A percentile compares a stretch with the other conserved stretches of the same genome.
Evolutionary conservation across 2,888 invertebrate genomes (phyloP).

Genomic region (Oscheius sp.): DNA sequence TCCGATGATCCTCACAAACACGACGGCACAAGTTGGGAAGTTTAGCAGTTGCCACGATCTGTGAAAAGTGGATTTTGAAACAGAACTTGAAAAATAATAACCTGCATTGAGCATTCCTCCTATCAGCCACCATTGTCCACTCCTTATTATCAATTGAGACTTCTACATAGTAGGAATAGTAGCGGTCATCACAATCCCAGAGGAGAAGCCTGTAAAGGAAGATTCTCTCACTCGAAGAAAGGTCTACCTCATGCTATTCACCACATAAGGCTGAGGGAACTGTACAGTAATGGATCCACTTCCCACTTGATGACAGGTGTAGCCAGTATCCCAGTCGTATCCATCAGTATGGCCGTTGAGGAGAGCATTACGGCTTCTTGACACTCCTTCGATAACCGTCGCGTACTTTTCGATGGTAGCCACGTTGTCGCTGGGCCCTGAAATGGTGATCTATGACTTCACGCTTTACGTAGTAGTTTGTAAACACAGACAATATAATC

Average conservation of each 20-base stretch:
- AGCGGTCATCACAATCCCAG: slow-evolving; percentile 87
- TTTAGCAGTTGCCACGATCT: slow-evolving; percentile 92
- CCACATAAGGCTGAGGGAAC: slow-evolving; percentile 93
- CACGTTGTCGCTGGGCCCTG: slow-evolving; percentile 88
- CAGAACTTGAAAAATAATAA: slow-evolving; percentile 41
- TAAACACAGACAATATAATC: no score
- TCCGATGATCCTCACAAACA: slow-evolving; percentile 93
- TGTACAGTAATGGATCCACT: slow-evolving; percentile 94
- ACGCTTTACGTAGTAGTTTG: no score
- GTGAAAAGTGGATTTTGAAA: slow-evolving; percentile 40
- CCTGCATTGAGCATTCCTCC: slow-evolving; percentile 84
- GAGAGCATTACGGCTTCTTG: slow-evolving; percentile 90
- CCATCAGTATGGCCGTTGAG: slow-evolving; percentile 83
- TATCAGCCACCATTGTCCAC: slow-evolving; percentile 84
- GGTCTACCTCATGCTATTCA: slow-evolving; percentile 83
- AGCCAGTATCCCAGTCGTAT: slow-evolving; percentile 61
- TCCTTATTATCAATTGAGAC: slow-evolving; percentile 75
- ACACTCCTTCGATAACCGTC: slow-evolving; percentile 93
- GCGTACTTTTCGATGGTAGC: slow-evolving; percentile 91
- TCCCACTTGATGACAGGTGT: slow-evolving; percentile 78
- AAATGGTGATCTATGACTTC: slow-evolving; percentile 73
- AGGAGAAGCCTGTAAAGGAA: slow-evolving; percentile 81
- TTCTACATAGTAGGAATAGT: slow-evolving; percentile 77
- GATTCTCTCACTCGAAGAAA: neutral
- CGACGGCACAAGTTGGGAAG: slow-evolving; percentile 87